phyloP scores from a whole-genome alignment of 2,888 invertebrate species.

The Callosobruchus maculatus region DNA sequence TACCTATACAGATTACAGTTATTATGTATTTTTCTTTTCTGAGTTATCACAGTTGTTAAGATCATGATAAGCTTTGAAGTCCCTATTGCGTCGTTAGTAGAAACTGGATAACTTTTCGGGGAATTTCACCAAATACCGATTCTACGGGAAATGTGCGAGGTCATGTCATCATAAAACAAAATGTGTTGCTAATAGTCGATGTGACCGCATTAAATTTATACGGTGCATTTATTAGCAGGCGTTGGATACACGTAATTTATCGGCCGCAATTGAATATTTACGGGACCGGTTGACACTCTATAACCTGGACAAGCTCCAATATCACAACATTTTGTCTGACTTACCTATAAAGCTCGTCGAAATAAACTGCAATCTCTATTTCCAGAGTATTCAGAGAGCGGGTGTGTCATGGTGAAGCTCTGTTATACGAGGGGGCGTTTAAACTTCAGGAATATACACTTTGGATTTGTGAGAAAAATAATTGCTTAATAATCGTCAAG shows the following conservation, averaged over 20 bases:
- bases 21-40: too few species aligned
- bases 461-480: too few species aligned
- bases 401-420: too few species aligned
- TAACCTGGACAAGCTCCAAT: neutral
- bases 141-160: neutral
- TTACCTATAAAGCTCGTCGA: neutral
- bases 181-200: neutral
- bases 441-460: too few species aligned
- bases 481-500: too few species aligned
- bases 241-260: neutral
- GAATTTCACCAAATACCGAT: too few species aligned
- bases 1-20: too few species aligned
- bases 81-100: too few species aligned
- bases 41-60: too few species aligned
- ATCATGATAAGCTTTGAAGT: too few species aligned
- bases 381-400: neutral
- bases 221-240: neutral
- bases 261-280: neutral
- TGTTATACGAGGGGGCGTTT: neutral
- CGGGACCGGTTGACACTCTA: neutral
- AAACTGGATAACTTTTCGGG: too few species aligned
- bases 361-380: neutral
- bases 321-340: neutral
- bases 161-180: neutral
- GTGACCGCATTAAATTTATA: neutral